Percentiles rank a stretch among this genome's conserved stretches.
Conservation (phyloP, 2,888 invertebrate genomes). For the Seira sanloemensis region DNA sequence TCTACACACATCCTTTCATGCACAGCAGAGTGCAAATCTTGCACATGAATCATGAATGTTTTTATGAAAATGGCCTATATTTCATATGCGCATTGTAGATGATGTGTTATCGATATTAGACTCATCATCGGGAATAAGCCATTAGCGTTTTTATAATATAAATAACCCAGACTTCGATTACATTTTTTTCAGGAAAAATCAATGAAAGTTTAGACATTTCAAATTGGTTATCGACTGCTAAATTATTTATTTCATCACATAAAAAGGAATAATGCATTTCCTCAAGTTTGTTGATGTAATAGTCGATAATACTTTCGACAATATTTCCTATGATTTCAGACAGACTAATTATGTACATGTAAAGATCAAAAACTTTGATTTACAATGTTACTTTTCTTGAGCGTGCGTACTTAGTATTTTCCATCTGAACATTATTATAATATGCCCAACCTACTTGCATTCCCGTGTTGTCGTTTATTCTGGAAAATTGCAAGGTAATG, state of each 20-base stretch:
- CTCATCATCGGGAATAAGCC: too few relatives aligned
- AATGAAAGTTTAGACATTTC: not conserved
- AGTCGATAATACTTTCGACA: not conserved
- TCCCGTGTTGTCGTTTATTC: too few relatives aligned
- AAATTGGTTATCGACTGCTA: not conserved
- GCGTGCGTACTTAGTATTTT: too few relatives aligned
- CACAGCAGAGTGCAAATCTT: not conserved
- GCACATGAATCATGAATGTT: slow-evolving; percentile 5
- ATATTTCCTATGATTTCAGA: too few relatives aligned
- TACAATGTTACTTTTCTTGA: not conserved
- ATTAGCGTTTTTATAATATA: not conserved
- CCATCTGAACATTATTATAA: too few relatives aligned
- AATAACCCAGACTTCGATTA: not conserved
- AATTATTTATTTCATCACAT: slow-evolving; percentile 21
- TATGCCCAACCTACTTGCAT: too few relatives aligned
- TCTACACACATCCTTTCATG: too few relatives aligned
- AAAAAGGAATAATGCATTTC: slow-evolving; percentile 21
- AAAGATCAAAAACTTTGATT: slow-evolving; percentile 21
- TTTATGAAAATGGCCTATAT: too few relatives aligned
- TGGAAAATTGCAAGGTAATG: too few relatives aligned
- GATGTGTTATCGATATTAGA: too few relatives aligned
- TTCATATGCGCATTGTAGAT: too few relatives aligned
- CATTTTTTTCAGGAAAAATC: not conserved
- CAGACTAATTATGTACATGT: too few relatives aligned
- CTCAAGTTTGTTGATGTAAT: not conserved